Percentiles rank a stretch among this genome's conserved stretches.
Conservation (phyloP, 2,888 invertebrate species). For the Pterobdella sp. region DNA sequence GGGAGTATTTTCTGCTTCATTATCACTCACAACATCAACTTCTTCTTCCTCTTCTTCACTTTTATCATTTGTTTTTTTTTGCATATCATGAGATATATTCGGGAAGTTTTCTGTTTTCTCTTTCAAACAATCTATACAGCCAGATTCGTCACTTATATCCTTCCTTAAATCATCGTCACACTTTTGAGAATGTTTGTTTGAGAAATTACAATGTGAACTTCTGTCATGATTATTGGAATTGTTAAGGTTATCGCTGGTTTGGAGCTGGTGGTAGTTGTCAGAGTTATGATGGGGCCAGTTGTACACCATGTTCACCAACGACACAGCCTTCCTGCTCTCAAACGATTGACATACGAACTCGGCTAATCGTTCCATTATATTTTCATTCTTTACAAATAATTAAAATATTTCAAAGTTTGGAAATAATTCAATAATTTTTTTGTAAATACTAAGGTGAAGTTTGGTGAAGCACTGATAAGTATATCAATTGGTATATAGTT, state of each 20-base stretch:
- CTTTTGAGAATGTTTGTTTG: not conserved
- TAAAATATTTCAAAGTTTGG: too few species aligned
- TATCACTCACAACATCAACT: slow-evolving; percentile 30
- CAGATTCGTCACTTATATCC: not conserved
- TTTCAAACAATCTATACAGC: not conserved
- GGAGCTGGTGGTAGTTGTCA: not conserved
- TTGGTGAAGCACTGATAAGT: too few species aligned
- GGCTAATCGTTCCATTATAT: slow-evolving; percentile 43
- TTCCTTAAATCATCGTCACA: not conserved
- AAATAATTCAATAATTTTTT: too few species aligned
- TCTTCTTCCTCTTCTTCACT: slow-evolving; percentile 26
- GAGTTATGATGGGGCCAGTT: slow-evolving; percentile 5
- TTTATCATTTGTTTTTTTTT: slow-evolving; percentile 16
- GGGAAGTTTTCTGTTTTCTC: not conserved
- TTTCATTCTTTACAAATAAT: too few species aligned
- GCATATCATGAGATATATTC: slow-evolving; percentile 23
- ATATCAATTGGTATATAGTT: too few species aligned
- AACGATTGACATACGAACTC: slow-evolving; percentile 46
- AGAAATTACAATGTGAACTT: not conserved
- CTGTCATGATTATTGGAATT: not conserved
- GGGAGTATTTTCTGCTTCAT: not conserved
- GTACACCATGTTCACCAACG: slow-evolving; percentile 23
- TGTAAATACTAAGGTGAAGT: too few species aligned
- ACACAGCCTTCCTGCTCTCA: slow-evolving; percentile 33
- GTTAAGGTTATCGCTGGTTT: not conserved